Base-by-base conservation (phyloP, 2,797 vertebrate genomes). In the Notoglanidium macrostoma region DNA sequence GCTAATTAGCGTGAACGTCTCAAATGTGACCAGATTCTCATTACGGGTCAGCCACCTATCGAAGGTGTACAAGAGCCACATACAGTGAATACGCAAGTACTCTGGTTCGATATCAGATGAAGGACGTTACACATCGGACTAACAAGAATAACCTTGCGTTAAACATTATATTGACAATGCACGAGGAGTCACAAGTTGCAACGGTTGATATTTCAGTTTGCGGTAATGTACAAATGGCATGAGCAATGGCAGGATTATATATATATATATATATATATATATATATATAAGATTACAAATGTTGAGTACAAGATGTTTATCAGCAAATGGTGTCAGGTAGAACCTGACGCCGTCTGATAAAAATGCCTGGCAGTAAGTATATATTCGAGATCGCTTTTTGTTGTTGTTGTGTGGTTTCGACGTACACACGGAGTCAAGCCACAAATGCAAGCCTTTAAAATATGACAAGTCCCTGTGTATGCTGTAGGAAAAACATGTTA, bases 1-100 rank as follows among this genome's bases (percentile, higher is more conserved):
- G 74, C 67, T 87, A 88, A 90, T 88, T 89, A 84, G 57, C 44
- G 76, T 87, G 68, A 88, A 91, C 77, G 86, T 89, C 87, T 90
- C 63, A 86, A 85, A 90, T 59, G 55, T 87, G 78, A 87, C 88
- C 88, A 85, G 51, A 82, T 72, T 85, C 46, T 57, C 49, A 83
- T 84, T 83, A 81, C 70, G 72, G 76, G 35, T 78, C 65, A 63
- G 70, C 14, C 54, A 29, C 54, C 21, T 61, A 11, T 61, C 44
- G 35, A 85, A 85, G 54, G 67, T 46, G 23, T 29, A 57, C 54
- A 74, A 32, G 63, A 51, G 32, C 0, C 21, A 44, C 12, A 78
- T 23, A 35, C 51, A 19, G 59, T 15, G 23, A 63, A 61, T 17
- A 46, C 14, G 2, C 40, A 46, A 21, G 35, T 79, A 11, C 0